phyloP scores from a whole-genome alignment of 2,888 invertebrate genomes.

The Metellina segmentata region DNA sequence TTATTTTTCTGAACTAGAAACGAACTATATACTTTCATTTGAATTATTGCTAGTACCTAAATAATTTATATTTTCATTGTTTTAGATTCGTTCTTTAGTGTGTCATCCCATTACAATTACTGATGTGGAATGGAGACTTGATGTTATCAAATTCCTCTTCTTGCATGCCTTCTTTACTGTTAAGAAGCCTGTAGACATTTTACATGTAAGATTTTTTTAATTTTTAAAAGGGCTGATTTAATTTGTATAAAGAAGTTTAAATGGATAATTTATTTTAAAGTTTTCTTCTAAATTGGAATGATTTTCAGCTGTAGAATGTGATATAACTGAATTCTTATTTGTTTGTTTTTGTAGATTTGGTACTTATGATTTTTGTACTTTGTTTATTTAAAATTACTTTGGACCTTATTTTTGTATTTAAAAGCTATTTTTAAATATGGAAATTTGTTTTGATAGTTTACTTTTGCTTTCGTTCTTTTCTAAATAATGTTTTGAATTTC shows the following conservation, averaged over 20 bases:
- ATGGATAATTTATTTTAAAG: background rate
- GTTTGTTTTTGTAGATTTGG: background rate
- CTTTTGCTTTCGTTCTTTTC: too few species aligned
- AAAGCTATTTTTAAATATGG: background rate
- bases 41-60: background rate
- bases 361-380: background rate
- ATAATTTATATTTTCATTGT: conserved; percentile 21
- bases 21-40: background rate
- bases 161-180: conserved; percentile 69
- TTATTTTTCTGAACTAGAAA: too few species aligned
- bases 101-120: conserved; percentile 39
- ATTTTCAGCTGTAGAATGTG: background rate
- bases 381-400: background rate
- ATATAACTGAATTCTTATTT: background rate
- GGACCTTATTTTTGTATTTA: background rate
- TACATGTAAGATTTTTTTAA: conserved; percentile 54
- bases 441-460: too few species aligned
- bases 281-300: background rate
- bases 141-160: conserved; percentile 62
- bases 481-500: too few species aligned
- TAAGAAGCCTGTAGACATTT: conserved; percentile 30
- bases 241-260: background rate
- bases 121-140: conserved; percentile 58
- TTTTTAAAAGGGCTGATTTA: background rate
- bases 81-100: conserved; percentile 62